phyloP scores from a whole-genome alignment of 2,888 invertebrate genomes.

The Empis stercorea region DNA sequence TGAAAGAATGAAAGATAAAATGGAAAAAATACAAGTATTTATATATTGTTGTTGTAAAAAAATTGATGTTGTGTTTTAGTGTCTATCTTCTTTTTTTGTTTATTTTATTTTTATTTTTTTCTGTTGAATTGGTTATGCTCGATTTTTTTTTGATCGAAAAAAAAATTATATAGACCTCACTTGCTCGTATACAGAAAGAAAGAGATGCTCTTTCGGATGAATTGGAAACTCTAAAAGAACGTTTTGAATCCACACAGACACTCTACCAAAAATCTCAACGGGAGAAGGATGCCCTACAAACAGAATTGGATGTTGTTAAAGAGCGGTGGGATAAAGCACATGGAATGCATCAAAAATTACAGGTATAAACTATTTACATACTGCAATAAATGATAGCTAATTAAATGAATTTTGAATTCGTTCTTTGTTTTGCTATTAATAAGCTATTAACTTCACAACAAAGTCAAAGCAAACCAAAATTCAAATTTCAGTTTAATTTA shows the following conservation, averaged over 20 bases:
- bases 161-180: slow-evolving; percentile 46
- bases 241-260: slow-evolving; percentile 67
- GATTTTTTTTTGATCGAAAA: slow-evolving; percentile 4
- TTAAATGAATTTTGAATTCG: neutral
- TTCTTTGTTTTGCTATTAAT: neutral
- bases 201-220: slow-evolving; percentile 72
- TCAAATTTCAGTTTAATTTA: neutral
- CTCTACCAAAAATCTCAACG: slow-evolving; percentile 71
- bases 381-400: too few relatives aligned
- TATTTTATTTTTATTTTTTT: neutral
- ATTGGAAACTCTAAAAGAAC: slow-evolving; percentile 66
- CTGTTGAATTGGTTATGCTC: neutral
- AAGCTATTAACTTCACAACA: neutral
- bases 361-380: slow-evolving; percentile 38
- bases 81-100: neutral
- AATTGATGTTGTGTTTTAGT: neutral
- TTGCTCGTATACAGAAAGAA: slow-evolving; percentile 79
- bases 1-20: slow-evolving; percentile 76
- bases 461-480: too few relatives aligned
- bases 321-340: slow-evolving; percentile 83
- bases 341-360: slow-evolving; percentile 68
- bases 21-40: slow-evolving; percentile 73
- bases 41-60: neutral
- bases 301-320: slow-evolving; percentile 74
- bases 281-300: slow-evolving; percentile 71